Percentiles rank a stretch among this genome's conserved stretches.
phyloP scores from a whole-genome alignment of 2,113 vertebrate species.

The Merops nubicus region DNA sequence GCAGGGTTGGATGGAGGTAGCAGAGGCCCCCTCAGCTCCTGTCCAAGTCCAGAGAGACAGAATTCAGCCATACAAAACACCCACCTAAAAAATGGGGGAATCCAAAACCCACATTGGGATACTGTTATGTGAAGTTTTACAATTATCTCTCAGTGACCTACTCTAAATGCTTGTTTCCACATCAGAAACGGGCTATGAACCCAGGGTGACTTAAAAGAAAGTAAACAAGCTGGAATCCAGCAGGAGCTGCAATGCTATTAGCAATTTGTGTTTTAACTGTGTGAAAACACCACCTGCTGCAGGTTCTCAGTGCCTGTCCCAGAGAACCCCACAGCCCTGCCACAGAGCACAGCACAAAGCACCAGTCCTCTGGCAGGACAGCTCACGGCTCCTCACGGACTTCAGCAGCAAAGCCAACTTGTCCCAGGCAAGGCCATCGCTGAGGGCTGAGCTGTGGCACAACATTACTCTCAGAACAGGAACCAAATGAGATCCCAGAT shows the following conservation, averaged over 20 bases:
- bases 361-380: not conserved
- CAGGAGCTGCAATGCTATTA: not conserved
- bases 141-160: not conserved
- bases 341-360: not conserved
- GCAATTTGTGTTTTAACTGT: not conserved
- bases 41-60: not conserved
- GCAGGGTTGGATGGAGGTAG: fast-evolving
- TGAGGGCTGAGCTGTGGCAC: not conserved
- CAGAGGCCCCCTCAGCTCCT: too few relatives aligned
- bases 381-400: fast-evolving
- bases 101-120: not conserved
- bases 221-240: not conserved
- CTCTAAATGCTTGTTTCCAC: not conserved
- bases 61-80: not conserved
- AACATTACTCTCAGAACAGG: not conserved
- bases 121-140: not conserved
- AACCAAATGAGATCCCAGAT: not conserved
- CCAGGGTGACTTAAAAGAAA: not conserved
- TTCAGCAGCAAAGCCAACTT: not conserved
- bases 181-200: not conserved
- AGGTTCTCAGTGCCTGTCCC: not conserved
- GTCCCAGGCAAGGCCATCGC: not conserved
- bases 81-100: not conserved
- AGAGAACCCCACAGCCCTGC: not conserved
- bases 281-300: fast-evolving